Percentiles rank a stretch among this genome's conserved stretches.
Evolutionary conservation across 1,140 invertebrate genomes (phyloP).

Genomic region (Drosophila orena): DNA sequence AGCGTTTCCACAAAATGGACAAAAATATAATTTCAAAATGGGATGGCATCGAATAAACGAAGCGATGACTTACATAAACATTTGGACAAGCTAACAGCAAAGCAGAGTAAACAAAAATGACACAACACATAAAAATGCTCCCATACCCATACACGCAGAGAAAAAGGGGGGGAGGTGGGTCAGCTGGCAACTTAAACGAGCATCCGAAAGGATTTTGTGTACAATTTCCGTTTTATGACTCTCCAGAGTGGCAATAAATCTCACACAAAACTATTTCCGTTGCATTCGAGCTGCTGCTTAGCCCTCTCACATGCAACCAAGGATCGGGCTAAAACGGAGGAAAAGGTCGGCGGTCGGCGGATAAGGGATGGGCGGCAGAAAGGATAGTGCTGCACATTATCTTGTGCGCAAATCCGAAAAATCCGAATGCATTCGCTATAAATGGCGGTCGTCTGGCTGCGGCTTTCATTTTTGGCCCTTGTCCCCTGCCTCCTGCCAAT

Average conservation of each 20-base stretch:
- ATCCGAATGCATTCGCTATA: conserved; percentile 83
- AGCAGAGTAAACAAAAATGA: conserved; percentile 77
- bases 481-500: background rate
- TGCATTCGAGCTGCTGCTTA: conserved; percentile 77
- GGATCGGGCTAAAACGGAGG: conserved; percentile 11
- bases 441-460: conserved; percentile 76
- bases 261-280: conserved; percentile 84
- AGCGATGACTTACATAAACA: conserved; percentile 83
- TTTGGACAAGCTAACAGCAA: conserved; percentile 69
- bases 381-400: conserved; percentile 66
- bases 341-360: background rate
- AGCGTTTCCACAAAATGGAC: conserved; percentile 70
- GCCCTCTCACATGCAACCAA: conserved; percentile 56
- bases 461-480: conserved; percentile 57
- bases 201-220: conserved; percentile 84
- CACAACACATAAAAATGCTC: conserved; percentile 79
- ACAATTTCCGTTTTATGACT: conserved; percentile 85
- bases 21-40: conserved; percentile 80
- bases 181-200: conserved; percentile 76
- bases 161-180: conserved; percentile 6
- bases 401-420: conserved; percentile 80
- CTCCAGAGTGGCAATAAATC: conserved; percentile 84
- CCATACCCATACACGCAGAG: conserved; percentile 9
- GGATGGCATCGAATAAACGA: conserved; percentile 76
- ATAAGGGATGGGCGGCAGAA: background rate